Evolutionary conservation across 2,888 invertebrate genomes (phyloP).

Genomic region (Andricus curvator): DNA sequence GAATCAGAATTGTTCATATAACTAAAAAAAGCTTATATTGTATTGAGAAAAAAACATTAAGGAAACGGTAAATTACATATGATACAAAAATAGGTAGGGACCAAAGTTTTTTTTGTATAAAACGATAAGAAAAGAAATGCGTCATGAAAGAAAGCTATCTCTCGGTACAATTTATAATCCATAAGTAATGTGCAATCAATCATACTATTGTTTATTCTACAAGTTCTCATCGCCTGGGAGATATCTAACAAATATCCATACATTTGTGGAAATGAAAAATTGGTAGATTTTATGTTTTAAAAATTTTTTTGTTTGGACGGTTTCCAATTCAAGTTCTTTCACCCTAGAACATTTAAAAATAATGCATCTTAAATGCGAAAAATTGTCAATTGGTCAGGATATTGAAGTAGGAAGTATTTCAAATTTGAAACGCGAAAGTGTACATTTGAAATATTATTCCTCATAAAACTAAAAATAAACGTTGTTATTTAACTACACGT

Average conservation of each 20-base stretch:
- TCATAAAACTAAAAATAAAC: too few relatives aligned
- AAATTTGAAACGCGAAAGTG: too few relatives aligned
- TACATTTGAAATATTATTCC: too few relatives aligned
- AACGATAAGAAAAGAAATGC: not conserved
- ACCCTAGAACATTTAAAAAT: not conserved
- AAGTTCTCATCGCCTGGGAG: not conserved
- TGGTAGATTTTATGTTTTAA: not conserved
- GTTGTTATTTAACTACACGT: too few relatives aligned
- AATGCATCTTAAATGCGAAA: too few relatives aligned
- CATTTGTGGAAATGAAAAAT: not conserved
- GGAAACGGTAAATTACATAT: too few relatives aligned
- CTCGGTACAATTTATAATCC: not conserved
- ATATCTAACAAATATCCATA: not conserved
- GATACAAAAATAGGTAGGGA: not conserved
- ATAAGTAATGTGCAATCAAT: not conserved
- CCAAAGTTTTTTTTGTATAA: not conserved
- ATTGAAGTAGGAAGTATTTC: too few relatives aligned
- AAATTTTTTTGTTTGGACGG: not conserved
- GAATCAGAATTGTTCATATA: too few relatives aligned
- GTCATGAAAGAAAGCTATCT: not conserved
- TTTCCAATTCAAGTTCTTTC: not conserved
- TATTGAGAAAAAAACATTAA: too few relatives aligned
- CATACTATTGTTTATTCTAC: too few relatives aligned
- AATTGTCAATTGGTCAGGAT: too few relatives aligned
- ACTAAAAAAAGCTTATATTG: too few relatives aligned